Base-by-base conservation (phyloP, 1,140 invertebrate species). In the Hylyphantes graminicola region DNA sequence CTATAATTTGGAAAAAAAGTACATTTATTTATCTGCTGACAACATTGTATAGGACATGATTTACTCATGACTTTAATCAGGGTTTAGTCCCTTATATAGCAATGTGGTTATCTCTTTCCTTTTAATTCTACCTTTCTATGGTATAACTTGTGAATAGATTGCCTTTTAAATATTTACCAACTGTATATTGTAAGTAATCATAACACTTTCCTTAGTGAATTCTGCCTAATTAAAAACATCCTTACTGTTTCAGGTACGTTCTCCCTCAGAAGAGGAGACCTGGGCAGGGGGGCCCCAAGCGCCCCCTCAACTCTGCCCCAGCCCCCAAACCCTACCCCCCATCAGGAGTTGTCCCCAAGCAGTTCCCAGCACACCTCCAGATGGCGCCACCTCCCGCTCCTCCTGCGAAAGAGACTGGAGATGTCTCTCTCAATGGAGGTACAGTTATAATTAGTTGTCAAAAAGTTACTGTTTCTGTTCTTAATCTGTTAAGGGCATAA, bases 391-490 rank as follows among this genome's bases (percentile, higher is more conserved):
- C 76, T 3, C 63, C 50, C 7, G 63, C 64, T 67, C 64, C 76
- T 21, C 51, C 76, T 48, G 8, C 7, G 11, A 70, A 70, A 7
- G 68, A 70, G n/a, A 59, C 10, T 53, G 19, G 54, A 11, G 9
- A 74, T 19, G 50, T 35, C 48, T 70, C 77, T 10, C 11, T 70
- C 9, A 80, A 80, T 80, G 77, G 77, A 80, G 77, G 77, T 80
- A 19, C 17, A 11, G n/a, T 68, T 63, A 0, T 8, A 63, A 63
- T 15, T 63, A 63, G n/a, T n/a, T n/a, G n/a, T n/a, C n/a, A n/a
- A n/a, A n/a, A n/a, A n/a, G n/a, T n/a, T n/a, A n/a, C n/a, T n/a
- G n/a, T n/a, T n/a, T n/a, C n/a, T n/a, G n/a, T n/a, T n/a, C n/a
- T n/a, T n/a, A n/a, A n/a, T n/a, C n/a, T n/a, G n/a, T n/a, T n/a